These are phyloP conservation scores for Polypedilum pembai DNA, from an alignment of 1,140 invertebrate genomes.

Conservation along the genomic window DNA sequence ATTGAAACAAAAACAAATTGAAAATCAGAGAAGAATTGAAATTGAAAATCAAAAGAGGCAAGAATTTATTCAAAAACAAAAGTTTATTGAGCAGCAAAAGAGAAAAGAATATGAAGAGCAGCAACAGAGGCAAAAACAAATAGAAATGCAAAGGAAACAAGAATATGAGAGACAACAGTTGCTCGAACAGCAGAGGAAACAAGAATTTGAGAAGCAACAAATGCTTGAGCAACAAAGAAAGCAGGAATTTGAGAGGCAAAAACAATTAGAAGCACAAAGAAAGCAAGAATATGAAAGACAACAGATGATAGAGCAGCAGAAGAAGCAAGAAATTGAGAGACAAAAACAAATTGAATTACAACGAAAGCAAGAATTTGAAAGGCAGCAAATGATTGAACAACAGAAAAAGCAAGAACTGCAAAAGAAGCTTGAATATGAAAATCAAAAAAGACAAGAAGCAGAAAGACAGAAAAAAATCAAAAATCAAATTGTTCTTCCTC, in stretches of 20 bases:
- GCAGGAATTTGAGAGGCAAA: background rate
- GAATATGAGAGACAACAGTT: background rate
- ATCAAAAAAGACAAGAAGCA: background rate
- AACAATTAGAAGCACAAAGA: background rate
- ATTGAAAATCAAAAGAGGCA: background rate
- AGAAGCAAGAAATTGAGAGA: background rate
- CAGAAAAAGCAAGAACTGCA: background rate
- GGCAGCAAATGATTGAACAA: background rate
- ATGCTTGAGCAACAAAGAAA: constrained; percentile 6
- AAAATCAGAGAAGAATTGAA: constrained; percentile 9
- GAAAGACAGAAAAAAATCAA: background rate
- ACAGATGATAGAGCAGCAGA: background rate
- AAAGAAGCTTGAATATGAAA: background rate
- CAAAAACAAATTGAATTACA: background rate
- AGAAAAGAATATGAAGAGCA: background rate
- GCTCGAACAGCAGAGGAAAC: background rate
- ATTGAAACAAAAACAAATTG: background rate
- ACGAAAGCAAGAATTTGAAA: background rate
- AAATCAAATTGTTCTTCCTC: background rate
- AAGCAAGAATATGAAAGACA: background rate
- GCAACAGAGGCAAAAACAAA: background rate
- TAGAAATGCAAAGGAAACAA: background rate
- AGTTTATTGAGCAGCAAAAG: constrained; percentile 1
- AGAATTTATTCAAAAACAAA: background rate
- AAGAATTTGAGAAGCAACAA: background rate